Base-by-base conservation (phyloP, 2,113 vertebrate genomes). In the Tachysurus fulvidraco region DNA sequence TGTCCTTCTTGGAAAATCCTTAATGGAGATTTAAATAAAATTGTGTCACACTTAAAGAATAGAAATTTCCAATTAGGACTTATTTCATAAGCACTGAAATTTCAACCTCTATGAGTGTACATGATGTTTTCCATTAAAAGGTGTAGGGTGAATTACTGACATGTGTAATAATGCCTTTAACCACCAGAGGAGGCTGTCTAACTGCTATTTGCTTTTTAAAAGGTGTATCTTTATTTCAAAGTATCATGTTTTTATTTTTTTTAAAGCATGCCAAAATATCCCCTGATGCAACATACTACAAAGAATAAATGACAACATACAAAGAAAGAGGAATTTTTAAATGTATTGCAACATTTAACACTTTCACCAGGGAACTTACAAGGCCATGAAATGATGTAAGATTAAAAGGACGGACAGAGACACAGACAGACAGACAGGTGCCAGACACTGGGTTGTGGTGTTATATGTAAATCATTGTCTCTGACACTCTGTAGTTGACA, bases 171-270 rank as follows among this genome's bases (percentile, higher is more conserved):
- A 59, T 36, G 21, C n/a, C 0, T 67, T 44, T 69, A 41, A n/a
- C 50, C 84, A 80, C 84, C 65, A 85, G 84, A 85, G 19, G 76
- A 25, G 12, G 84, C 84, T 85, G n/a, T n/a, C n/a, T n/a, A n/a
- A n/a, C n/a, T n/a, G n/a, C n/a, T n/a, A n/a, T n/a, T n/a, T n/a
- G n/a, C n/a, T n/a, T n/a, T n/a, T n/a, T n/a, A n/a, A n/a, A n/a
- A n/a, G n/a, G n/a, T n/a, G n/a, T n/a, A n/a, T n/a, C n/a, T n/a
- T n/a, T n/a, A n/a, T n/a, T n/a, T n/a, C n/a, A n/a, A n/a, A n/a
- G n/a, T n/a, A n/a, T n/a, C n/a, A n/a, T n/a, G n/a, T n/a, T n/a
- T n/a, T n/a, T n/a, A n/a, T n/a, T n/a, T n/a, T n/a, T n/a, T n/a
- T n/a, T n/a, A n/a, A n/a, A n/a, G 25, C 9, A n/a, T n/a, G 23